Conservation (phyloP, 2,797 vertebrate species). For the Sebastes itinus region DNA sequence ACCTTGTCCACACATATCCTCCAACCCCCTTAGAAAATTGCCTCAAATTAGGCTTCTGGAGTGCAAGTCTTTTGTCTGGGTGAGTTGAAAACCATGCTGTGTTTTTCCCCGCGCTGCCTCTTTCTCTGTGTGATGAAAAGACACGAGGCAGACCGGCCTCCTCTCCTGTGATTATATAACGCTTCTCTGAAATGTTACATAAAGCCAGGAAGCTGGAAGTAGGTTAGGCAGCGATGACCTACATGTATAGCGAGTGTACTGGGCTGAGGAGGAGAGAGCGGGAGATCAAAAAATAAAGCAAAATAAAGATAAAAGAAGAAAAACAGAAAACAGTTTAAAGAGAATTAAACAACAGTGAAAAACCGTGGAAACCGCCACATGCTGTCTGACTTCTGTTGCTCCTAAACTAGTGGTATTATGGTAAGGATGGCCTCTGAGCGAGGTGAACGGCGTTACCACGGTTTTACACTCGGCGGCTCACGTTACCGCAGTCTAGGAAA, state of each 20-base stretch:
- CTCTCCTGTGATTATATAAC: slow-evolving; percentile 70
- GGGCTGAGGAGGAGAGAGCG: background rate
- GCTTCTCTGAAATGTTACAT: slow-evolving; percentile 73
- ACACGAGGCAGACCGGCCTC: slow-evolving; percentile 27
- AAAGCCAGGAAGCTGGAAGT: slow-evolving; percentile 73
- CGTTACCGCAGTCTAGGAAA: no score
- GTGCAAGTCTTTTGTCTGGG: slow-evolving; percentile 1
- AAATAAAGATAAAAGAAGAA: background rate
- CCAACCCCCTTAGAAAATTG: background rate
- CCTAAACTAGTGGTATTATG: no score
- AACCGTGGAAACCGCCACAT: accelerated
- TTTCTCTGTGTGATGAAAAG: slow-evolving; percentile 30
- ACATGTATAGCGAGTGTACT: slow-evolving; percentile 35
- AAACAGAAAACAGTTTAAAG: background rate
- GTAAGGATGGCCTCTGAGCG: no score
- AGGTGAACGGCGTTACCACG: no score
- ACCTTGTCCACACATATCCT: background rate
- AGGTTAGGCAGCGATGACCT: slow-evolving; percentile 66
- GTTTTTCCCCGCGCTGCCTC: background rate
- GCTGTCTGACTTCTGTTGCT: no score
- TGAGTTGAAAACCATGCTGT: background rate
- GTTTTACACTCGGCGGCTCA: no score
- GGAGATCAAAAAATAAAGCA: background rate
- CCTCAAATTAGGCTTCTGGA: no score
- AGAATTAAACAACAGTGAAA: background rate